These are phyloP conservation scores for Diadumene lineata DNA, from an alignment of 92 coral and sea anemone genomes.

Conservation along the genomic window DNA sequence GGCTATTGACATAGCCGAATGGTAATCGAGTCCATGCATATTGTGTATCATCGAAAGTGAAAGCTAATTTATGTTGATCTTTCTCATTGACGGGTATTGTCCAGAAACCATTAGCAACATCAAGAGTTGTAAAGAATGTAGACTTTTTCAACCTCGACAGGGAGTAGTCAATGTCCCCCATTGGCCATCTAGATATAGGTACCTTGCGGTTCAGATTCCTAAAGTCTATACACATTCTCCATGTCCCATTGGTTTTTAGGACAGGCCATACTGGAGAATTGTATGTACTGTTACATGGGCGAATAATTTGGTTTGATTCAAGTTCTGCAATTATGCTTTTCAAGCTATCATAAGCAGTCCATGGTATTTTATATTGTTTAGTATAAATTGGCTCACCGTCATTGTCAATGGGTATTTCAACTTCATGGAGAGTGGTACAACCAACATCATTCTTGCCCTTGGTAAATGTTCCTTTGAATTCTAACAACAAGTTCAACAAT, in stretches of 20 bases:
- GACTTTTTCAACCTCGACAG: slow-evolving; percentile 19
- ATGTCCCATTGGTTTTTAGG: slow-evolving; percentile 20
- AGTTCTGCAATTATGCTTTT: slow-evolving; percentile 22
- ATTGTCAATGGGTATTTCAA: slow-evolving; percentile 20
- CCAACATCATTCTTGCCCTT: slow-evolving; percentile 30
- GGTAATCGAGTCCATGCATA: slow-evolving; percentile 32
- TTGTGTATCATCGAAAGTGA: slow-evolving; percentile 16
- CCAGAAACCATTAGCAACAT: slow-evolving; percentile 29
- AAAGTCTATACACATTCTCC: slow-evolving; percentile 20
- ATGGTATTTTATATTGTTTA: slow-evolving; percentile 27
- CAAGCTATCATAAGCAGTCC: slow-evolving; percentile 20
- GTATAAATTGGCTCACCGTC: slow-evolving; percentile 12
- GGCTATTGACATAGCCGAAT: slow-evolving; percentile 17
- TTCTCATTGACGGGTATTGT: slow-evolving; percentile 19
- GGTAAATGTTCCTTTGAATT: slow-evolving; percentile 13
- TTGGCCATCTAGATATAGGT: slow-evolving; percentile 26
- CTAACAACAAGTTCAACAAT: slow-evolving; percentile 6
- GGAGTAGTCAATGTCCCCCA: slow-evolving; percentile 23
- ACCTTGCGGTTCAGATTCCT: slow-evolving; percentile 16
- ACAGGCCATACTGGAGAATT: slow-evolving; percentile 23
- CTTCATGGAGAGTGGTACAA: slow-evolving; percentile 4
- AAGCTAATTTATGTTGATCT: slow-evolving; percentile 29
- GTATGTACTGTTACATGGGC: slow-evolving; percentile 26
- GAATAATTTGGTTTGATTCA: slow-evolving; percentile 4
- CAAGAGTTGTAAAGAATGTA: slow-evolving; percentile 16